Conservation (phyloP, 2,797 vertebrate species). For the Potorous gilbertii region DNA sequence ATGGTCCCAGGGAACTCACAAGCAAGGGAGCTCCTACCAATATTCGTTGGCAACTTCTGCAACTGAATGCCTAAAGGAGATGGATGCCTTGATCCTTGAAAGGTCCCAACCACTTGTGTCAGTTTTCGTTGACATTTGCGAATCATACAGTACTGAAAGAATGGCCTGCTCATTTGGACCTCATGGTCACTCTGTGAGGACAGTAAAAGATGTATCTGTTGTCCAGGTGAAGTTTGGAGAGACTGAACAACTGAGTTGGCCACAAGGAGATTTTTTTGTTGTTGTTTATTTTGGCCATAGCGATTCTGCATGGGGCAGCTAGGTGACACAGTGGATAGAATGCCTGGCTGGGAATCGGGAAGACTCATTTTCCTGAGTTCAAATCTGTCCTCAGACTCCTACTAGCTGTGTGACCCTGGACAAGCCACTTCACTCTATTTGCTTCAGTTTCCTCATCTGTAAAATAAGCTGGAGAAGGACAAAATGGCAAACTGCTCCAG, state of each 20-base stretch:
- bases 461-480: not conserved
- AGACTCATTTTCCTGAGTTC: not conserved
- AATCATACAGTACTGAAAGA: not conserved
- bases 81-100: no score
- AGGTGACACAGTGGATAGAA: not conserved
- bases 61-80: not conserved
- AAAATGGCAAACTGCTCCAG: not conserved
- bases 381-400: not conserved
- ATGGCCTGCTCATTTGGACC: not conserved
- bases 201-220: not conserved
- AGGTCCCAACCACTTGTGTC: not conserved
- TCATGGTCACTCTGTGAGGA: not conserved
- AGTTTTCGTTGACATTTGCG: not conserved
- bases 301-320: not conserved
- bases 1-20: not conserved
- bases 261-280: not conserved
- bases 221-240: not conserved
- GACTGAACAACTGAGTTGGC: not conserved
- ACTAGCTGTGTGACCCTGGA: not conserved
- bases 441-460: not conserved
- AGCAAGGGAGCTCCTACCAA: not conserved
- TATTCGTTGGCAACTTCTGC: not conserved
- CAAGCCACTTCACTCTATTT: not conserved
- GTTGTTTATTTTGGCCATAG: not conserved
- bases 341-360: not conserved